Evolutionary conservation across 53 echinoderm and acorn worm species (phyloP), one percentile per base, ranked within the genome.

Genomic region (Crossaster papposus): DNA sequence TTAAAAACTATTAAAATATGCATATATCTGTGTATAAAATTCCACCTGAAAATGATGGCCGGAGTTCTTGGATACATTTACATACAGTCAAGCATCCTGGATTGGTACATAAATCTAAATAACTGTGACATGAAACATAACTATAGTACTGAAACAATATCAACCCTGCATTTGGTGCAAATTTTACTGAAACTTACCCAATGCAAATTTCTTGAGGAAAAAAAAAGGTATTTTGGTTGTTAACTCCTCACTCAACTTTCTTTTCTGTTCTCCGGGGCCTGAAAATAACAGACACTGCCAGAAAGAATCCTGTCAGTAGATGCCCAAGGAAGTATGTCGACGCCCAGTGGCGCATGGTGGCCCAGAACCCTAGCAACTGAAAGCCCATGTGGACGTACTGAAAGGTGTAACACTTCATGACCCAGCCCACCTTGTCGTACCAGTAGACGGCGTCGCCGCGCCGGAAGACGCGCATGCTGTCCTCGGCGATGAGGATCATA

Each of bases 331-430:
- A 97, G 80, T 86, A 96, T 0, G 94, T 93, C 0, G 98, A 97
- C 17, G 73, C 85, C 98, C 98, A 97, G 89, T 94, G 94, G 22
- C 86, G 58, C 24, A 88, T 63, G 13, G 95, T 93, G 11, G 92
- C 77, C 64, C 88, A 74, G 89, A 93, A 86, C 3, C 85, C 85
- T 53, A 95, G 83, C 14, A 97, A 90, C 0, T 94, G 92, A 81
- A 97, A 97, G 0, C 92, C 98, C 81, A 94, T 94, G 50, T 91
- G 85, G 12, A 97, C 89, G 83, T 93, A 97, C 34, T 97, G 96
- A 70, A 96, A 93, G 14, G 89, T 92, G 79, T 94, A 77, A 85
- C 94, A 90, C 22, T 96, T 88, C 34, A 97, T 77, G 77, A 97
- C 79, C 95, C 95, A 97, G 89, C 94, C 93, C 74, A 94, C 64